phyloP scores from a whole-genome alignment of 2,113 vertebrate species.

The Columba janthina region DNA sequence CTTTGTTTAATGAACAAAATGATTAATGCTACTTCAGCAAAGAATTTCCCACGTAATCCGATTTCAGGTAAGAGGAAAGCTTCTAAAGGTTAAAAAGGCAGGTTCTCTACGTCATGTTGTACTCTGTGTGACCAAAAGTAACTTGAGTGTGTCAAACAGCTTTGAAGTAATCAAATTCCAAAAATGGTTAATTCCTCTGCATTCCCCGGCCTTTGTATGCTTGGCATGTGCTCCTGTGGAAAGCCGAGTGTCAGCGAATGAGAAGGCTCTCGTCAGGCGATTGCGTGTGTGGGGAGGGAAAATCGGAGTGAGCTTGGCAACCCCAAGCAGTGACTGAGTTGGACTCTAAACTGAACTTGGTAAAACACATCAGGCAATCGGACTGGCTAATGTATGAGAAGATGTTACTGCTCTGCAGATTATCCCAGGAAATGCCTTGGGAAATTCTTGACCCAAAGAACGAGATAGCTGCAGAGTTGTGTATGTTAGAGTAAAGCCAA shows the following conservation, averaged over 20 bases:
- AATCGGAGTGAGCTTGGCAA: neutral
- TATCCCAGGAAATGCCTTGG: slow-evolving; percentile 20
- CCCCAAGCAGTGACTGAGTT: neutral
- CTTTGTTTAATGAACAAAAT: neutral
- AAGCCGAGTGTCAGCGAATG: neutral
- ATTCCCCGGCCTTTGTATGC: neutral
- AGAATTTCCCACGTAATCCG: rapidly evolving
- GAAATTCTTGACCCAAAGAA: slow-evolving; percentile 37
- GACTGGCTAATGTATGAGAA: neutral
- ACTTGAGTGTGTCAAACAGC: neutral
- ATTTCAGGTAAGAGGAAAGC: neutral
- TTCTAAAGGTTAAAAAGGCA: neutral
- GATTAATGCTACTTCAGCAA: neutral
- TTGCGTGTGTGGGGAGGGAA: neutral
- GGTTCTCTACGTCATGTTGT: neutral
- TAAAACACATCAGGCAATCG: neutral
- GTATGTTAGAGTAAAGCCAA: slow-evolving; percentile 13
- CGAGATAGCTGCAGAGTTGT: slow-evolving; percentile 26
- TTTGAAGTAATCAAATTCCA: neutral
- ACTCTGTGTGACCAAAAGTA: neutral
- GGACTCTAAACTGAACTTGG: neutral
- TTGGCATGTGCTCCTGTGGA: slow-evolving; percentile 20
- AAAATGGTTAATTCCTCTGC: slow-evolving; percentile 14
- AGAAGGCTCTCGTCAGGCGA: neutral
- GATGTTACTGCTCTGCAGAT: neutral